Evolutionary conservation across 2,797 vertebrate genomes (phyloP), one percentile per base, ranked within the genome.

Genomic region (Lutjanus campechanus): DNA sequence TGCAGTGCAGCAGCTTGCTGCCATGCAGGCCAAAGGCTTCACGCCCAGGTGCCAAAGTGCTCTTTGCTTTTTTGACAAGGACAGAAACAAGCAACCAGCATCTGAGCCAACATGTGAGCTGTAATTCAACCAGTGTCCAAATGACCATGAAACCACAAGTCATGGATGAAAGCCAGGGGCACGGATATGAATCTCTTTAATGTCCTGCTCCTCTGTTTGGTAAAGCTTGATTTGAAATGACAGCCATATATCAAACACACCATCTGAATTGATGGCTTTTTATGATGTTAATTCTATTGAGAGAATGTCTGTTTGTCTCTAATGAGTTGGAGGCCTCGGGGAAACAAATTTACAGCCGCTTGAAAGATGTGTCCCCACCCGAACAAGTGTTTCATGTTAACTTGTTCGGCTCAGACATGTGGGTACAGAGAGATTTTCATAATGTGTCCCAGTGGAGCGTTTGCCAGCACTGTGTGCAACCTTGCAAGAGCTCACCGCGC

Each of bases 311-410:
- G 62, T 77, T 80, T 66, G 47, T 66, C 60, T 66, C 61, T 81
- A 83, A 89, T 84, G 81, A 84, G 70, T 76, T 69, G 85, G 81
- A 43, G 50, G 67, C 86, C 76, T n/a, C 16, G 0, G 10, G 76
- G 79, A 61, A 75, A 65, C 69, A 56, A 46, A 87, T 85, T 88
- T 75, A 77, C 65, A 81, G 76, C 82, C 25, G 1, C 68, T 86
- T 85, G 55, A 87, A 88, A 89, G 81, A 76, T 44, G 62, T 66
- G 72, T 59, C 72, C 44, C 68, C 73, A 69, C 77, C 64, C 74
- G 49, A 84, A 70, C 83, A 87, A 93, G 87, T 86, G 88, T 85
- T 93, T 92, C 63, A 77, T 69, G 79, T 90, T 88, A 87, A 76
- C 81, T 87, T 81, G 79, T 83, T 89, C 70, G 80, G 62, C 58